Base-by-base conservation (phyloP, 2,797 vertebrate genomes). In the Geotrypetes seraphini region DNA sequence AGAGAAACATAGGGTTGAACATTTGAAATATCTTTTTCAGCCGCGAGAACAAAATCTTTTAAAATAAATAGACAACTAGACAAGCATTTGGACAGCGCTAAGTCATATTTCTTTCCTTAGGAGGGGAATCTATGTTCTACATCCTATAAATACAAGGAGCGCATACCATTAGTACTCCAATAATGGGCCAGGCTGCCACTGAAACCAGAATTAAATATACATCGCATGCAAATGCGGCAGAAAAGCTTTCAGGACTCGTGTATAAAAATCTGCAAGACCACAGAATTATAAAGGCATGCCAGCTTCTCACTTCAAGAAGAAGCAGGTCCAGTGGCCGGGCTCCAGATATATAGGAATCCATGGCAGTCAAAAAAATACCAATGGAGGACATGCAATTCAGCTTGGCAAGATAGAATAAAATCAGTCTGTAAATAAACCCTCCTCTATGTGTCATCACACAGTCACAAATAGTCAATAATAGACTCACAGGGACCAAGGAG, bases 341-440 rank as follows among this genome's bases (percentile, higher is more conserved):
- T 22, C 16, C n/a, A 10, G 19, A 20, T 26, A 31, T 16, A 16
- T 26, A 40, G 37, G 33, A 55, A 57, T 2, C 0, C 1, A 17
- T 7, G 11, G 52, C 32, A 56, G 36, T 43, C 20, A 51, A 47
- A 49, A 47, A 49, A 22, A 37, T 44, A 50, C 40, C 45, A 15
- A 43, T 10, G 13, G 34, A 3, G 1, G 15, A 63, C 8, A 27
- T 3, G 29, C 54, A 48, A 57, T 45, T 58, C 52, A 43, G 50
- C 34, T 22, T 57, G 51, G 35, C 25, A 13, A 11, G 18, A 23
- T 13, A 6, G 23, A 51, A 45, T 25, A 57, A 55, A 61, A 44
- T 29, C 12, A 32, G 7, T 17, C 37, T 5, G 10, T 22, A 19
- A 22, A 35, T 39, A 50, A 29, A 8, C 31, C 29, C 27, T 37